phyloP scores from a whole-genome alignment of 1,140 invertebrate species.

The Trissolcus basalis region DNA sequence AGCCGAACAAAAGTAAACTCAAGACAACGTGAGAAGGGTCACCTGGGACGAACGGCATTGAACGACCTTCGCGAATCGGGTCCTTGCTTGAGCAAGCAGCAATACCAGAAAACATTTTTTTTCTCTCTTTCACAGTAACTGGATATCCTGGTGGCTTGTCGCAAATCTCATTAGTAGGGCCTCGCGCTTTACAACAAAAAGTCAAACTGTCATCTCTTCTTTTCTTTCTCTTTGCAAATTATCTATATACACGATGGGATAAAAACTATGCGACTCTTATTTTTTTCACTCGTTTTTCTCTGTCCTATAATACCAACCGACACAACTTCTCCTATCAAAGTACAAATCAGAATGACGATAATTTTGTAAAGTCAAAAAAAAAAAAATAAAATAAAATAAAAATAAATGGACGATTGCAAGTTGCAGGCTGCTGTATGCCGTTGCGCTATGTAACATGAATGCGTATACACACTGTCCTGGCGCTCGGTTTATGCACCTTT shows the following conservation, averaged over 20 bases:
- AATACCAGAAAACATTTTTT: conserved; percentile 55
- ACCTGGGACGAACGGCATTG: conserved; percentile 69
- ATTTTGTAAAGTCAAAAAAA: too few species aligned
- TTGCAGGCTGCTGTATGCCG: conserved; percentile 16
- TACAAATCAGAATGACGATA: too few species aligned
- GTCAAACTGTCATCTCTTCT: background rate
- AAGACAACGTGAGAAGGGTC: conserved; percentile 57
- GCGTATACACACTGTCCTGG: conserved; percentile 66
- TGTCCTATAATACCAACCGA: too few species aligned
- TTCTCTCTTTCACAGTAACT: conserved; percentile 55
- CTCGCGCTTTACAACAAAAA: background rate
- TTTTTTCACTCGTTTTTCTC: too few species aligned
- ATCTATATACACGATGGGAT: background rate
- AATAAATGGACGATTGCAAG: conserved; percentile 11
- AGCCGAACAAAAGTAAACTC: conserved; percentile 54
- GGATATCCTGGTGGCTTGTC: conserved; percentile 50
- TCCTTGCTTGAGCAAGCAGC: conserved; percentile 58
- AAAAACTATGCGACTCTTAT: too few species aligned
- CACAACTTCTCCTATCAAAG: too few species aligned
- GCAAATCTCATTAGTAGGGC: conserved; percentile 39
- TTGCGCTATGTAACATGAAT: conserved; percentile 18
- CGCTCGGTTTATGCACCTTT: conserved; percentile 72
- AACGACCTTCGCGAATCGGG: conserved; percentile 74
- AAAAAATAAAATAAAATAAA: too few species aligned
- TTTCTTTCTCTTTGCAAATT: background rate